phyloP scores from a whole-genome alignment of 2,888 invertebrate genomes.

The Thymelicus lineola region DNA sequence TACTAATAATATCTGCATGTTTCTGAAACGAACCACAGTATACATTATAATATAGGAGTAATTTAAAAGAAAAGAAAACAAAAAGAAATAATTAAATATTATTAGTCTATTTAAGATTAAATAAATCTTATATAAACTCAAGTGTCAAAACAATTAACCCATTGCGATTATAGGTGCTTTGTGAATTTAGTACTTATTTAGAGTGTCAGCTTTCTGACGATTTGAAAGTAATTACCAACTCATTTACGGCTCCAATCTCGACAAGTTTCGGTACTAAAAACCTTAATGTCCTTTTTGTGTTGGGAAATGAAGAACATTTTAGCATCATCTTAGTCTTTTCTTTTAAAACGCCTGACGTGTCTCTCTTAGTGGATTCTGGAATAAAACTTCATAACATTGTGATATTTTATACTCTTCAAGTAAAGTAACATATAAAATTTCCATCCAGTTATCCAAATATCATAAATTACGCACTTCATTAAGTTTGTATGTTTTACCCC shows the following conservation, averaged over 20 bases:
- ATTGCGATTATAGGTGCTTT: constrained; percentile 52
- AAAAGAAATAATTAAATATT: too few species aligned
- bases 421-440: too few species aligned
- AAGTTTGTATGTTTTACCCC: too few species aligned
- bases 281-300: constrained; percentile 36
- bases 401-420: too few species aligned
- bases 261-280: constrained; percentile 41
- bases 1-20: too few species aligned
- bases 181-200: constrained; percentile 61
- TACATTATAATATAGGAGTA: too few species aligned
- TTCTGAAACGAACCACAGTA: too few species aligned
- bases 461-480: too few species aligned
- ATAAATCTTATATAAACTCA: neutral
- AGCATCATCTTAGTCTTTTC: constrained; percentile 5
- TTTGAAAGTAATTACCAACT: constrained; percentile 68
- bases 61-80: too few species aligned
- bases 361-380: neutral
- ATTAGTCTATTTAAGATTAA: too few species aligned
- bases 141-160: constrained; percentile 46
- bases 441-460: too few species aligned
- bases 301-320: constrained; percentile 7
- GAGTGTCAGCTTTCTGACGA: constrained; percentile 50
- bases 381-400: neutral
- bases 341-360: neutral
- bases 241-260: constrained; percentile 54